Conservation (phyloP, 2,797 vertebrate genomes). For the Sciurus vulgaris region DNA sequence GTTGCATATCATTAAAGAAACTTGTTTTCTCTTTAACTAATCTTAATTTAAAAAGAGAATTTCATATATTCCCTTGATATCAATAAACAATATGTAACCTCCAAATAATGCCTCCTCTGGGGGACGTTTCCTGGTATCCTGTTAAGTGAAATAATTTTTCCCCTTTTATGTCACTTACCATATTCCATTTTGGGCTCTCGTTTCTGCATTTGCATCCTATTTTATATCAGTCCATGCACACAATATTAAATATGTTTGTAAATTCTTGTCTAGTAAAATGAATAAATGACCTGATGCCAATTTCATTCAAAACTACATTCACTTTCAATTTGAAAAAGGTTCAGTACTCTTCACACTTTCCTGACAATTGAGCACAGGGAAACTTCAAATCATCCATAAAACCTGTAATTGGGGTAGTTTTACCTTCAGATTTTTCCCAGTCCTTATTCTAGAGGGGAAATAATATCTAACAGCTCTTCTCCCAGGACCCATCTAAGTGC, state of each 20-base stretch:
- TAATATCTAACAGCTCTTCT: not conserved
- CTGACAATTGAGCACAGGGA: not conserved
- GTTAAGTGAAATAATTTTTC: not conserved
- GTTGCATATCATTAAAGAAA: not conserved
- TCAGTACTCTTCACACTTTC: not conserved
- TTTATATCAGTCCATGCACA: not conserved
- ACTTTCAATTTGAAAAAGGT: not conserved
- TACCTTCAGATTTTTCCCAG: not conserved
- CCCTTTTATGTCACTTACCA: not conserved
- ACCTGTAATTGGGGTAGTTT: not conserved
- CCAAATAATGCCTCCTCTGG: not conserved
- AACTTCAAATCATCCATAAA: not conserved
- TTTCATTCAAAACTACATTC: constrained; percentile 12
- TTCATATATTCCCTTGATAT: not conserved
- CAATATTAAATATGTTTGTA: not conserved
- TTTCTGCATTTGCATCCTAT: not conserved
- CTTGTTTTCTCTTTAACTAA: not conserved
- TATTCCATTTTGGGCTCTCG: not conserved
- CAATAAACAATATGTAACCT: not conserved
- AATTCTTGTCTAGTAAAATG: constrained; percentile 45
- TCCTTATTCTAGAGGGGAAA: not conserved
- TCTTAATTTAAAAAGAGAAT: constrained; percentile 8
- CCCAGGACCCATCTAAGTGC: not conserved
- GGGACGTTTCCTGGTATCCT: not conserved
- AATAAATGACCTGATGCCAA: not conserved